phyloP scores from a whole-genome alignment of 2,888 invertebrate genomes.

The Colletes collaris region DNA sequence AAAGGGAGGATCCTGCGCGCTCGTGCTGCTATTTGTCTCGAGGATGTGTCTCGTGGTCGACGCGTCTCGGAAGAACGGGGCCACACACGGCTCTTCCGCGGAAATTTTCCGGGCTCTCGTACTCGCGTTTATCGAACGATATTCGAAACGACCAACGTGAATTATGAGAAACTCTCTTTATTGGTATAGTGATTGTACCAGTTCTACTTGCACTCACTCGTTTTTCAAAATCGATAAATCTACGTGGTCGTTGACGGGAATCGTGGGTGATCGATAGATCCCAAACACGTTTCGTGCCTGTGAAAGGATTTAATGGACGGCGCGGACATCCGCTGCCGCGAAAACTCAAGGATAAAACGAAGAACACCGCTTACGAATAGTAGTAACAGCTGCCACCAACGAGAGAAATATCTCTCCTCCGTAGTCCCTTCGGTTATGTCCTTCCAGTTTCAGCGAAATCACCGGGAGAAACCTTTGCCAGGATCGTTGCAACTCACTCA shows the following conservation, averaged over 20 bases:
- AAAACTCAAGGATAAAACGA: constrained; percentile 64
- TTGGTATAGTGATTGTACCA: too few relatives aligned
- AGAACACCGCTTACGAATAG: constrained; percentile 56
- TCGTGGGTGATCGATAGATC: constrained; percentile 12
- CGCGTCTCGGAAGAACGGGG: constrained; percentile 5
- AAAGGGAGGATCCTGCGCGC: constrained; percentile 48
- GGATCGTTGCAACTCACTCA: constrained; percentile 70
- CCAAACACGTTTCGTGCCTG: constrained; percentile 48
- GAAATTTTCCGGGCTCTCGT: too few relatives aligned
- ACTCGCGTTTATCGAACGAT: too few relatives aligned
- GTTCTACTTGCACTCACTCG: too few relatives aligned
- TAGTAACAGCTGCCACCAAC: constrained; percentile 73
- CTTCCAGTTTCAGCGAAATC: constrained; percentile 63
- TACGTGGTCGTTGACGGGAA: neutral
- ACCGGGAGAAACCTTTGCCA: constrained; percentile 42
- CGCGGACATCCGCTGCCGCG: constrained; percentile 45
- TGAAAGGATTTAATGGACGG: constrained; percentile 26
- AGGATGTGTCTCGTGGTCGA: constrained; percentile 24
- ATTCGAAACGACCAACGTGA: too few relatives aligned
- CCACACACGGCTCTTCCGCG: neutral
- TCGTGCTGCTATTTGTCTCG: constrained; percentile 35
- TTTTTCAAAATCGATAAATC: too few relatives aligned
- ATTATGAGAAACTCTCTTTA: too few relatives aligned
- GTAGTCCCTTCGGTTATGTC: constrained; percentile 46
- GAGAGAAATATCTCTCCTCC: constrained; percentile 54